phyloP scores from a whole-genome alignment of 2,888 invertebrate genomes.

The Nomada goodeniana region DNA sequence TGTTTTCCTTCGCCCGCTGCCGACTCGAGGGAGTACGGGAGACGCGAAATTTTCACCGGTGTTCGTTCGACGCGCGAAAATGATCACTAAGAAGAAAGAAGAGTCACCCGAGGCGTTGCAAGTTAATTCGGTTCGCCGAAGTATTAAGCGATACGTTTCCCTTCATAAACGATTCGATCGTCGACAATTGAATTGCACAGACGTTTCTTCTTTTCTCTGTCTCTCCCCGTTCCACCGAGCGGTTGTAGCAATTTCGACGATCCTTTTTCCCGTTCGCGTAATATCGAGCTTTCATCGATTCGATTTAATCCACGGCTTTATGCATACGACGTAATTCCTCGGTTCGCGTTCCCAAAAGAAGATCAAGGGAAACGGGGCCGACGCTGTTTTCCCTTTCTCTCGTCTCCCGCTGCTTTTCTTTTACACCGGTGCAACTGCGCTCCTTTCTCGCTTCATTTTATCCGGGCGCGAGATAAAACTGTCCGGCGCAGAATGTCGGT shows the following conservation, averaged over 20 bases:
- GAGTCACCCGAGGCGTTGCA: neutral
- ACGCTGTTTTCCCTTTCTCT: neutral
- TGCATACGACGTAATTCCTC: slow-evolving; percentile 30
- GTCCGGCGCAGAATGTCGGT: slow-evolving; percentile 40
- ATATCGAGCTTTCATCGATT: slow-evolving; percentile 33
- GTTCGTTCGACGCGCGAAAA: neutral
- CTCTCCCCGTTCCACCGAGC: neutral
- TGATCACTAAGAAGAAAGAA: neutral
- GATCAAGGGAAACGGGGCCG: neutral
- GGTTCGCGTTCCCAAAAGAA: slow-evolving; percentile 20
- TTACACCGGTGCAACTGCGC: neutral
- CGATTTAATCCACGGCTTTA: slow-evolving; percentile 39
- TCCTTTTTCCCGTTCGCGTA: neutral
- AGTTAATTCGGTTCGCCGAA: slow-evolving; percentile 13
- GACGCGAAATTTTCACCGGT: too few relatives aligned
- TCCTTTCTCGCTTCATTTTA: neutral
- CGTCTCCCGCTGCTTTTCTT: neutral
- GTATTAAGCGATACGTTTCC: neutral
- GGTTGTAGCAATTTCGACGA: slow-evolving; percentile 1
- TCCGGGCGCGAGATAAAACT: slow-evolving; percentile 18
- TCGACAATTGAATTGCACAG: slow-evolving; percentile 22
- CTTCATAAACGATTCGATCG: slow-evolving; percentile 11
- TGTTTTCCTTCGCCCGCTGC: too few relatives aligned
- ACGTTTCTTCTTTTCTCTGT: neutral
- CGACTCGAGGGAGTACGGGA: neutral